Conservation (phyloP, 2,797 vertebrate genomes). For the Poecilia wingei region DNA sequence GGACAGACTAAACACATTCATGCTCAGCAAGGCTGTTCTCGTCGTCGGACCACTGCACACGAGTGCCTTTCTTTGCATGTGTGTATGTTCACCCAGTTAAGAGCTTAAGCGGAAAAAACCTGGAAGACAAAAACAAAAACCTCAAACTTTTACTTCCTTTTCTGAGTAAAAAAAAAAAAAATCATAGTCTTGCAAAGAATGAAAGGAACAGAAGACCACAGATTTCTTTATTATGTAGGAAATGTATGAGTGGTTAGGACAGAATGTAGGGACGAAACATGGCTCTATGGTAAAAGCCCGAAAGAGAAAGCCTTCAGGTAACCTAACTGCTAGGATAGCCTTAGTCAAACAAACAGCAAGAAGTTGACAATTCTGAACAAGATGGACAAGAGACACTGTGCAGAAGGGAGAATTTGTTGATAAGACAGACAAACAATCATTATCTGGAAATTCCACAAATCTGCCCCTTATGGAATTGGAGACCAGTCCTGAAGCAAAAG, state of each 20-base stretch:
- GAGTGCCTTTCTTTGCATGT: constrained; percentile 4
- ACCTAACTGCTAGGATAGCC: neutral
- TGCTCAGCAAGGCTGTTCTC: constrained; percentile 54
- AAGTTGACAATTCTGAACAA: neutral
- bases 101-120: constrained; percentile 51
- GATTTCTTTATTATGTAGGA: constrained; percentile 62
- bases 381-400: neutral
- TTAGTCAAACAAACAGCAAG: neutral
- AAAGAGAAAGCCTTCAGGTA: neutral
- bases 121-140: constrained; percentile 56
- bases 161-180: constrained; percentile 15
- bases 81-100: constrained; percentile 1
- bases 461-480: neutral
- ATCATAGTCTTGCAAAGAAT: constrained; percentile 34
- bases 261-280: constrained; percentile 35
- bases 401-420: neutral
- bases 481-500: too few relatives aligned
- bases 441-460: neutral
- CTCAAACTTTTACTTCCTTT: constrained; percentile 50
- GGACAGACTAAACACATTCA: constrained; percentile 60
- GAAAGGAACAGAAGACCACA: constrained; percentile 69
- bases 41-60: constrained; percentile 14
- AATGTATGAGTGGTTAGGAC: constrained; percentile 15
- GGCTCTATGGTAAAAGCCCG: neutral
- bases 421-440: neutral